Percentiles rank a stretch among this genome's conserved stretches.
Evolutionary conservation across 30 jellyfish, hydroid and myxozoan genomes (phyloP).

Genomic region (Calvadosia cruxmelitensis): DNA sequence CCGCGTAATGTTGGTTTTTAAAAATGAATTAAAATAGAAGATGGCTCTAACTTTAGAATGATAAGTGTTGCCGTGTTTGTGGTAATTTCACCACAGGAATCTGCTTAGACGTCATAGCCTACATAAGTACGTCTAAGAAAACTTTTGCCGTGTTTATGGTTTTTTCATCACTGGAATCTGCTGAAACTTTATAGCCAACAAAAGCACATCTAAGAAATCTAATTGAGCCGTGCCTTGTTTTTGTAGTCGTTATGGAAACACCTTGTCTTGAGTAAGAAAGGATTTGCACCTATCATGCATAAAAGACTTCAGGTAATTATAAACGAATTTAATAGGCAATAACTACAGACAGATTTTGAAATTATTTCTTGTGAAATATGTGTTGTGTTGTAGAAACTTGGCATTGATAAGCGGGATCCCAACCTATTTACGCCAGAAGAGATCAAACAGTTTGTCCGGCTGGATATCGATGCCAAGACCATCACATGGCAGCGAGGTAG

Average conservation of each 20-base stretch:
- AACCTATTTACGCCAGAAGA: constrained; percentile 55
- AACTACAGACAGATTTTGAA: no score
- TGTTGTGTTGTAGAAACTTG: constrained; percentile 45
- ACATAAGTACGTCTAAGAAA: background rate
- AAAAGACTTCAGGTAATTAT: constrained; percentile 49
- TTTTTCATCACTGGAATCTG: background rate
- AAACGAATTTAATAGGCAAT: no score
- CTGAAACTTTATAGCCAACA: no score
- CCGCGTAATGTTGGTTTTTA: no score
- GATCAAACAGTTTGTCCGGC: constrained; percentile 60
- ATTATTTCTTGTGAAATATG: background rate
- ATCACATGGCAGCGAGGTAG: constrained; percentile 95
- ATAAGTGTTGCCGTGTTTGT: no score
- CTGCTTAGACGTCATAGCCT: no score
- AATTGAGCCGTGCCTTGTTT: no score
- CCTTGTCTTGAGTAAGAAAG: constrained; percentile 64
- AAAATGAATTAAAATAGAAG: no score
- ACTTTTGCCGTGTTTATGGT: background rate
- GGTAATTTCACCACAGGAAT: no score
- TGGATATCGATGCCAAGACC: constrained; percentile 51
- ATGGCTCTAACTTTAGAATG: no score
- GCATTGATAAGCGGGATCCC: constrained; percentile 70
- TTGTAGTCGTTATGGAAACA: constrained; percentile 81
- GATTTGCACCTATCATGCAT: constrained; percentile 83
- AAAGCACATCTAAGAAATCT: no score